Conservation (phyloP, 2,113 vertebrate genomes). For the Origma solitaria region DNA sequence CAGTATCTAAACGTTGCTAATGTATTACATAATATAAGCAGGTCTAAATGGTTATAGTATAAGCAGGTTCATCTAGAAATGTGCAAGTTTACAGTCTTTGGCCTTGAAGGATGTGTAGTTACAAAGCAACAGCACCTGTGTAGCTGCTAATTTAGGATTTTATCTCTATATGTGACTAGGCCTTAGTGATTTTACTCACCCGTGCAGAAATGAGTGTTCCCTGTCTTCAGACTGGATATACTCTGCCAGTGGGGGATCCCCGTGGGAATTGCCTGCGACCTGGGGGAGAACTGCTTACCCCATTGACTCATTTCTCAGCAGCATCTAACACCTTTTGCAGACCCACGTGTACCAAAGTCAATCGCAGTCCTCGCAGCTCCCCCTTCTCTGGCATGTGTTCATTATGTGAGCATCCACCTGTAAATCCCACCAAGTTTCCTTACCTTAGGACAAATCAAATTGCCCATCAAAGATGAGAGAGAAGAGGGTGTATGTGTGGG, state of each 20-base stretch:
- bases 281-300: too few relatives aligned
- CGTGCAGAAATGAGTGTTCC: accelerated
- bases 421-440: not conserved
- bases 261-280: not conserved
- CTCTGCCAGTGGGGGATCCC: not conserved
- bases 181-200: not conserved
- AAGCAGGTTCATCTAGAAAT: not conserved
- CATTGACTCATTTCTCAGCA: not conserved
- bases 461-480: not conserved
- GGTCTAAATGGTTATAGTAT: not conserved
- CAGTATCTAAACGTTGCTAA: not conserved
- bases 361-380: not conserved
- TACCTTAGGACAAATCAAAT: not conserved
- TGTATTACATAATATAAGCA: not conserved
- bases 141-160: not conserved
- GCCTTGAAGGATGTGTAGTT: not conserved
- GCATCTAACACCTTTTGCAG: not conserved
- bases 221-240: not conserved
- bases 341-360: not conserved
- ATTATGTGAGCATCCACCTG: not conserved
- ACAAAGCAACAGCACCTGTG: not conserved
- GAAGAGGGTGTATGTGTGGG: not conserved
- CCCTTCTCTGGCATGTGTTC: too few relatives aligned
- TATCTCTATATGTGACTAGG: not conserved
- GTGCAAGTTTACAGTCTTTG: not conserved